These are phyloP conservation scores for Acheta domesticus DNA, from an alignment of 2,888 invertebrate species.

Conservation along the genomic window DNA sequence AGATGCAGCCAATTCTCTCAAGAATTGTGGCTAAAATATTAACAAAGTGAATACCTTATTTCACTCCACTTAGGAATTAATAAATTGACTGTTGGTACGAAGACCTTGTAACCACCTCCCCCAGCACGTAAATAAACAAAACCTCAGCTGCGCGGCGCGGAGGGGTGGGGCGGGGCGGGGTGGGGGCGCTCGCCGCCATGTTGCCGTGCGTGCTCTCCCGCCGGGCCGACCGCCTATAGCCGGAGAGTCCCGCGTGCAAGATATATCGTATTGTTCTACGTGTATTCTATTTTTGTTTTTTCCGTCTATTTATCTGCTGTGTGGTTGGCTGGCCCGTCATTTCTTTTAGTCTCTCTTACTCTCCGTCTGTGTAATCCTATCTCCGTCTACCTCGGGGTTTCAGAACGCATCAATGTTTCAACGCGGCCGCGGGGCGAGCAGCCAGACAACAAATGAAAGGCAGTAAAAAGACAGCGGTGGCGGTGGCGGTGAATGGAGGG, in stretches of 20 bases:
- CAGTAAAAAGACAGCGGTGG: constrained; percentile 34
- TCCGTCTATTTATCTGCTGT: constrained; percentile 33
- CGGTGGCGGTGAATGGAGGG: not conserved
- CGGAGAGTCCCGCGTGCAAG: constrained; percentile 21
- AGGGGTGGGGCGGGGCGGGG: not conserved
- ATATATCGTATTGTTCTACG: constrained; percentile 32
- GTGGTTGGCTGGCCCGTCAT: constrained; percentile 37
- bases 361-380: constrained; percentile 25
- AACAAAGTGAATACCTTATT: no score
- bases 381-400: constrained; percentile 29
- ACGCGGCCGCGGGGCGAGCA: constrained; percentile 28
- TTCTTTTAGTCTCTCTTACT: constrained; percentile 33
- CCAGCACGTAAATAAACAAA: no score
- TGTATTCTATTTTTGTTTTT: constrained; percentile 34
- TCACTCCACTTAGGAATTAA: no score
- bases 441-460: constrained; percentile 35
- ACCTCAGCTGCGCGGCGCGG: no score
- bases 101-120: no score
- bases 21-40: no score
- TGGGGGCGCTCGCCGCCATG: not conserved
- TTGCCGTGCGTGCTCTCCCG: not conserved
- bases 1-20: no score
- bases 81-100: no score
- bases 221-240: not conserved
- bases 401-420: constrained; percentile 37